phyloP scores from a whole-genome alignment of 2,113 vertebrate genomes.

The Colossoma macropomum region DNA sequence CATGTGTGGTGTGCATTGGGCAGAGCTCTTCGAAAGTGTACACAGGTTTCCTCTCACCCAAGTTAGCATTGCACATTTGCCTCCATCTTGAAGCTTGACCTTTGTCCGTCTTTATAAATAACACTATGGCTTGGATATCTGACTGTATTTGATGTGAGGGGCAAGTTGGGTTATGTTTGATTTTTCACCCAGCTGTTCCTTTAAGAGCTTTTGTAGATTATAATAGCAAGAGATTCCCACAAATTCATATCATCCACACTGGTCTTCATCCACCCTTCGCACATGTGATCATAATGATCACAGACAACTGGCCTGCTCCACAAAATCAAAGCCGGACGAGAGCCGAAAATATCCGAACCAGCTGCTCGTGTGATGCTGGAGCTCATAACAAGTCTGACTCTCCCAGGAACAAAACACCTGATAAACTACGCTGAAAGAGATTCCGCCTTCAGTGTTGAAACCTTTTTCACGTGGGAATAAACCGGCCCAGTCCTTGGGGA shows the following conservation, averaged over 20 bases:
- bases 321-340: conserved; percentile 3
- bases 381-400: conserved; percentile 27
- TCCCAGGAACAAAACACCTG: conserved; percentile 51
- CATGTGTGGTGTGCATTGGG: too few species aligned
- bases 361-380: conserved; percentile 32
- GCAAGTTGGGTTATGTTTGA: background rate
- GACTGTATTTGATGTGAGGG: background rate
- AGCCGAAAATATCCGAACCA: conserved; percentile 43
- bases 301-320: background rate
- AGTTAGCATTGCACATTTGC: too few species aligned
- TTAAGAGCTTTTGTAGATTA: background rate
- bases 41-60: too few species aligned
- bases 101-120: background rate
- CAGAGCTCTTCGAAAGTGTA: too few species aligned
- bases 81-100: too few species aligned
- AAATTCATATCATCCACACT: background rate
- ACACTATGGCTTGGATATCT: background rate
- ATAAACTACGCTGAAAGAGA: conserved; percentile 9
- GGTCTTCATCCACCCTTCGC: background rate
- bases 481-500: conserved; percentile 58
- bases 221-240: background rate
- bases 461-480: conserved; percentile 57
- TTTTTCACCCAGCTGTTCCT: background rate
- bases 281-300: conserved; percentile 18
- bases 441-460: conserved; percentile 8